Conservation (phyloP, 2,888 invertebrate genomes). For the Chrysopilus asiliformis region DNA sequence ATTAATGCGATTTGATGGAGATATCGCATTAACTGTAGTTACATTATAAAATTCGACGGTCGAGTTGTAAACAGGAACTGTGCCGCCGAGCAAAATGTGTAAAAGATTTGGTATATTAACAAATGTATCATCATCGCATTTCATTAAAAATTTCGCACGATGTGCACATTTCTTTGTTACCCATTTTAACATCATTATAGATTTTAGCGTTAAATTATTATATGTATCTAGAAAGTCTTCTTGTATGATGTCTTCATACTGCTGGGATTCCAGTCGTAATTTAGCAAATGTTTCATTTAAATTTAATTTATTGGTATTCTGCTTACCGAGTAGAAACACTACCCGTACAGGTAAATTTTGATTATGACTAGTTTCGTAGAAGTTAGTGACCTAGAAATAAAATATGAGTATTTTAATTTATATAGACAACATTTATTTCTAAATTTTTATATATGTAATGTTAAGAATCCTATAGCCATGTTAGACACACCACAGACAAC, state of each 20-base stretch:
- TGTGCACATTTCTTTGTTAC: slow-evolving; percentile 50
- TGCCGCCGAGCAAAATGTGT: slow-evolving; percentile 36
- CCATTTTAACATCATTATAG: slow-evolving; percentile 75
- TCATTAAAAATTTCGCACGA: slow-evolving; percentile 55
- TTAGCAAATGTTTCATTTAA: slow-evolving; percentile 45
- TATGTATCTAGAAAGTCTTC: slow-evolving; percentile 74
- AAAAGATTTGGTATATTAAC: slow-evolving; percentile 61
- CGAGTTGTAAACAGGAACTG: slow-evolving; percentile 33
- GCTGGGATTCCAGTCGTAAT: slow-evolving; percentile 51
- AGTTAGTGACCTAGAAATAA: slow-evolving; percentile 7
- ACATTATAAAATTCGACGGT: slow-evolving; percentile 29
- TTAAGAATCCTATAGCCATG: no score
- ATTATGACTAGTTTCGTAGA: slow-evolving; percentile 14
- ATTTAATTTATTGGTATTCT: slow-evolving; percentile 17
- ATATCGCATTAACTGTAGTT: slow-evolving; percentile 22
- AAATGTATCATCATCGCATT: slow-evolving; percentile 80
- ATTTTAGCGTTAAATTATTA: slow-evolving; percentile 75
- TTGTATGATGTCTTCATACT: slow-evolving; percentile 65
- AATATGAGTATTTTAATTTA: no score
- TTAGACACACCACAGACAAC: no score
- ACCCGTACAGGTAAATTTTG: slow-evolving; percentile 21
- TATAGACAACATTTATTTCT: no score
- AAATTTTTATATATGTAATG: no score
- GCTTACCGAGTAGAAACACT: slow-evolving; percentile 28
- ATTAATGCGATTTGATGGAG: slow-evolving; percentile 25